These are phyloP conservation scores for Galleria mellonella DNA, from an alignment of 1,140 invertebrate genomes.

Conservation along the genomic window DNA sequence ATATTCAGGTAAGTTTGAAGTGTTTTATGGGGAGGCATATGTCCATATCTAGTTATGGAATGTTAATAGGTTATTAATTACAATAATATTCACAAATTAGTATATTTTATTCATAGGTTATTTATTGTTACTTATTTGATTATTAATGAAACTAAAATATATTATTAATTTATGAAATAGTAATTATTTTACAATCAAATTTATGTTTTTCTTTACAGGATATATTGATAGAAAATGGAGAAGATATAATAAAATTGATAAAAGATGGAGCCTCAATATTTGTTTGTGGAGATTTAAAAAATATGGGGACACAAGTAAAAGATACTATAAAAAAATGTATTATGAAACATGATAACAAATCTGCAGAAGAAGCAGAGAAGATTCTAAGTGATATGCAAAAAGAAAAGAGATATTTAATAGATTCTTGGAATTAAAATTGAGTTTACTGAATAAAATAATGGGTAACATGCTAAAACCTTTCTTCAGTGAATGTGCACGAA, in stretches of 20 bases:
- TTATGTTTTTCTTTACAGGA: constrained; percentile 64
- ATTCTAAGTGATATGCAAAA: constrained; percentile 58
- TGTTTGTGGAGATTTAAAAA: constrained; percentile 85
- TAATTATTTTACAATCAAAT: too few species aligned
- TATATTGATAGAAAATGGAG: constrained; percentile 72
- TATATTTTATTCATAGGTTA: too few species aligned
- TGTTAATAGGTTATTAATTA: too few species aligned
- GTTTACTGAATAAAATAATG: too few species aligned
- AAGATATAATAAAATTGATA: constrained; percentile 76
- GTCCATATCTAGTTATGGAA: too few species aligned
- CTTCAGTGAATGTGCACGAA: too few species aligned
- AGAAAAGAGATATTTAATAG: constrained; percentile 71
- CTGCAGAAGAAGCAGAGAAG: constrained; percentile 45
- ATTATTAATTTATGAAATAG: too few species aligned
- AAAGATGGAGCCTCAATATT: constrained; percentile 78
- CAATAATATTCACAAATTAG: too few species aligned
- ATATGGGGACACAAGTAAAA: constrained; percentile 82
- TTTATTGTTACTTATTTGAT: too few species aligned
- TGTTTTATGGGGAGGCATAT: too few species aligned
- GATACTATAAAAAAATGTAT: constrained; percentile 76
- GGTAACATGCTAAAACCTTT: too few species aligned
- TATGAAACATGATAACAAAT: constrained; percentile 48
- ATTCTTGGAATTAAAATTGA: constrained; percentile 75
- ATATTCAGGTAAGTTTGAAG: constrained; percentile 65
- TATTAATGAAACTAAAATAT: too few species aligned